Percentiles rank a stretch among this genome's conserved stretches.
Conservation (phyloP, 2,888 invertebrate species). For the Dexiosoma caninum region DNA sequence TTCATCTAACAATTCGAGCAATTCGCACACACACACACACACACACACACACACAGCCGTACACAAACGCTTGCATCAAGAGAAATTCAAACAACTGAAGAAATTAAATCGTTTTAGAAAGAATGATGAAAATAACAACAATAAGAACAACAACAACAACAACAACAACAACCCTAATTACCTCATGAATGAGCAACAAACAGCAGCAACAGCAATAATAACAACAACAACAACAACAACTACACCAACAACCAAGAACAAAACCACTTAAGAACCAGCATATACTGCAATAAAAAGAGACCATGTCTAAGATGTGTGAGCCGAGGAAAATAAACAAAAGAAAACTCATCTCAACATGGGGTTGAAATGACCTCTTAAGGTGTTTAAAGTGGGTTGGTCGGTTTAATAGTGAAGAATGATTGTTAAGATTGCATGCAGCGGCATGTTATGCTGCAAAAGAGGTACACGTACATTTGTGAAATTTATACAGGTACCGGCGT, state of each 20-base stretch:
- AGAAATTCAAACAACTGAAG: slow-evolving; percentile 35
- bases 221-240: slow-evolving; percentile 25
- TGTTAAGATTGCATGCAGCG: slow-evolving; percentile 34
- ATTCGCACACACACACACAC: background rate
- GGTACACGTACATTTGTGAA: background rate
- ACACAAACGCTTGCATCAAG: background rate
- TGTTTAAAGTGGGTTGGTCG: slow-evolving; percentile 60
- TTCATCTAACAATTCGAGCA: background rate
- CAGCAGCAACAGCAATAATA: slow-evolving; percentile 26
- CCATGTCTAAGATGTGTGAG: slow-evolving; percentile 17
- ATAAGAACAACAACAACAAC: background rate
- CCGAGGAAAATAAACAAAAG: slow-evolving; percentile 26
- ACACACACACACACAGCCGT: background rate
- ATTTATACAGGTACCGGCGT: slow-evolving; percentile 44
- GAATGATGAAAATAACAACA: slow-evolving; percentile 15
- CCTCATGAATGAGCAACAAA: slow-evolving; percentile 58
- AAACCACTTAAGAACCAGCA: slow-evolving; percentile 57
- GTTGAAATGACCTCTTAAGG: slow-evolving; percentile 52
- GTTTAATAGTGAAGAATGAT: slow-evolving; percentile 40
- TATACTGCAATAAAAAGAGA: slow-evolving; percentile 16
- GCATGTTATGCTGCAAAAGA: background rate
- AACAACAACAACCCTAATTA: slow-evolving; percentile 53
- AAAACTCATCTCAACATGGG: slow-evolving; percentile 28
- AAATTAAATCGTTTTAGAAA: slow-evolving; percentile 49
- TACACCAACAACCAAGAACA: slow-evolving; percentile 40